phyloP scores from a whole-genome alignment of 2,797 vertebrate species.

The Gorsachius magnificus region DNA sequence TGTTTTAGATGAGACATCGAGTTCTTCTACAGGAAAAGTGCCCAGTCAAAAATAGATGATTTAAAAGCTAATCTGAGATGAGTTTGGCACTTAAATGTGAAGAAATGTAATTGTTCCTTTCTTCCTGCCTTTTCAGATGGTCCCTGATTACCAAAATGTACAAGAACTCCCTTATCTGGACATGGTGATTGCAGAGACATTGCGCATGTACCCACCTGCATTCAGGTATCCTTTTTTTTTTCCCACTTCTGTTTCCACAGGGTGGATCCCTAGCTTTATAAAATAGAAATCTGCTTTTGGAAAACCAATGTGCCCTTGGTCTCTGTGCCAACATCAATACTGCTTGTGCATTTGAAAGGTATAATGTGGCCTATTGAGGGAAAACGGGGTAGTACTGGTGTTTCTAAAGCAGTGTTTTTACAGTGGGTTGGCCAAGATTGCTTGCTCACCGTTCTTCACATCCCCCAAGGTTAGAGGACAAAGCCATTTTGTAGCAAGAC shows the following conservation, averaged over 20 bases:
- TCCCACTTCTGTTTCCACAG: background rate
- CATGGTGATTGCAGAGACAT: conserved; percentile 90
- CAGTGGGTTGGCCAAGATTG: background rate
- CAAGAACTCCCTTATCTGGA: conserved; percentile 93
- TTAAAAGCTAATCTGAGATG: conserved; percentile 43
- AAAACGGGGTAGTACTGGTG: background rate
- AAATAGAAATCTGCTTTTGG: background rate
- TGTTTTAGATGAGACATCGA: conserved; percentile 56
- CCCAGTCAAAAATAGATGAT: conserved; percentile 43
- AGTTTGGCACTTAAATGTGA: conserved; percentile 26
- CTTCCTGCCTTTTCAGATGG: conserved; percentile 71
- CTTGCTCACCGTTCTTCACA: background rate
- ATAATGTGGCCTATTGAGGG: background rate
- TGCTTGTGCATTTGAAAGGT: background rate
- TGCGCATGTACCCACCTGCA: conserved; percentile 92
- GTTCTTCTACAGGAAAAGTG: conserved; percentile 53
- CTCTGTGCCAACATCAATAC: background rate
- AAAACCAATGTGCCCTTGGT: background rate
- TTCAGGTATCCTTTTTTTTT: conserved; percentile 82
- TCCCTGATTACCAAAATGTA: conserved; percentile 83
- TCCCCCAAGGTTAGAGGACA: background rate
- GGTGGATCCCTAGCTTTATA: background rate
- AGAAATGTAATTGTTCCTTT: conserved; percentile 35
- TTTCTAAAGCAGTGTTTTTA: background rate
- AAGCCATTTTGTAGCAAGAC: background rate